phyloP scores from a whole-genome alignment of 1,140 invertebrate species.

The Leptinotarsa texana region DNA sequence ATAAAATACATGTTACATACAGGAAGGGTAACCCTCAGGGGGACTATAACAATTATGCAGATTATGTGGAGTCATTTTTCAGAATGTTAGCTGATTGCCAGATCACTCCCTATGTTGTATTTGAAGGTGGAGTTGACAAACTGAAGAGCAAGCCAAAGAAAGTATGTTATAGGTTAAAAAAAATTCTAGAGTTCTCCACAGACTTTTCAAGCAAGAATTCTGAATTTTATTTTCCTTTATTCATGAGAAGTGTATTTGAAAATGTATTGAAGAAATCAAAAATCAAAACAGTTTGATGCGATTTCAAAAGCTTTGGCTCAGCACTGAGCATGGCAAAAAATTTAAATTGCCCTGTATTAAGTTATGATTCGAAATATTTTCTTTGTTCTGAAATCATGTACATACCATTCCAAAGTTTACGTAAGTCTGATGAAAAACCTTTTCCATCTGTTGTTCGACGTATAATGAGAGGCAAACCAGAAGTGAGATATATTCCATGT shows the following conservation, averaged over 20 bases:
- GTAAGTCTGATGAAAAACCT: not conserved
- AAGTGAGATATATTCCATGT: not conserved
- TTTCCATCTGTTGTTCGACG: not conserved
- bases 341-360: not conserved
- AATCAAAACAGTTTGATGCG: not conserved
- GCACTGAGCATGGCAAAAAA: not conserved
- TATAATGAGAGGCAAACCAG: not conserved
- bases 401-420: not conserved
- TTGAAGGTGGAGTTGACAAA: slow-evolving; percentile 83
- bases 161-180: slow-evolving; percentile 63
- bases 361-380: not conserved
- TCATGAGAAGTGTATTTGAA: not conserved
- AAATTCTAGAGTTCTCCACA: slow-evolving; percentile 59
- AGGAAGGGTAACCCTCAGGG: slow-evolving; percentile 80
- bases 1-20: slow-evolving; percentile 63
- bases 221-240: not conserved
- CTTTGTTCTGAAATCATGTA: not conserved
- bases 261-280: not conserved
- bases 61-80: slow-evolving; percentile 71
- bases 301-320: not conserved
- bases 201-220: not conserved
- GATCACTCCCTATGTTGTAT: slow-evolving; percentile 73
- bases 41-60: slow-evolving; percentile 79
- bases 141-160: slow-evolving; percentile 62
- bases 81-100: slow-evolving; percentile 71